Base-by-base conservation (phyloP, 2,888 invertebrate genomes). In the Oscheius onirici region DNA sequence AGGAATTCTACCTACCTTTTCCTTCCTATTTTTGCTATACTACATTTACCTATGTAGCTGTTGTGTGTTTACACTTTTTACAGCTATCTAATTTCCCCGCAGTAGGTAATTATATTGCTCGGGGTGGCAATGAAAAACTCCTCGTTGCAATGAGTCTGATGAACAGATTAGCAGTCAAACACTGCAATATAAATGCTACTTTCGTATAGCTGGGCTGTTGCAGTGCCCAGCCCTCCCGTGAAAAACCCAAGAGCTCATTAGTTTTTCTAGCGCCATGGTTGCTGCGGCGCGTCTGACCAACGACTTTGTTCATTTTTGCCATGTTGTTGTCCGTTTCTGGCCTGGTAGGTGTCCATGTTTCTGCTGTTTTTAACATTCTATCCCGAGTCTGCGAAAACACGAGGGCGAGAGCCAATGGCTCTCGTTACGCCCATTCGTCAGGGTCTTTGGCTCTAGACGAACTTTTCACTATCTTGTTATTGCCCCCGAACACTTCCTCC, bases 301-400 rank as follows among this genome's bases (percentile, higher is more conserved):
- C 41, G 58, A 58, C 41, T 41, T 58, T n/a, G 17, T 24, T 34
- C 58, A 17, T 41, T 58, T 20, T 26, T 34, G 49, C 28, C 46
- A 46, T 63, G 63, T 63, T 63, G 63, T 63, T 63, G 63, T 63
- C 46, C 11, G 49, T 26, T 13, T 24, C 24, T 22, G 15, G 41
- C 13, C 22, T 24, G 58, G 26, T 55, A 55, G 55, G 52, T 26
- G 49, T 49, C 67, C 55, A 68, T 68, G 67, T 68, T 68, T 55
- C 67, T 54, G 63, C 67, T 68, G 67, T 68, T 68, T 68, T 68
- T 43, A 68, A 68, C 67, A 55, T 68, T 68, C 67, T 54, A 28
- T 54, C 57, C 57, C 43, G 46, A 22, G 20, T 34, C 61, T 41
- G 54, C 67, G 49, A 63, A 63, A 63, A 63, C 63, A 63, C 34